Percentiles rank a stretch among this genome's conserved stretches.
Evolutionary conservation across 2,797 vertebrate genomes (phyloP).

Genomic region (Notolepis coatsorum): DNA sequence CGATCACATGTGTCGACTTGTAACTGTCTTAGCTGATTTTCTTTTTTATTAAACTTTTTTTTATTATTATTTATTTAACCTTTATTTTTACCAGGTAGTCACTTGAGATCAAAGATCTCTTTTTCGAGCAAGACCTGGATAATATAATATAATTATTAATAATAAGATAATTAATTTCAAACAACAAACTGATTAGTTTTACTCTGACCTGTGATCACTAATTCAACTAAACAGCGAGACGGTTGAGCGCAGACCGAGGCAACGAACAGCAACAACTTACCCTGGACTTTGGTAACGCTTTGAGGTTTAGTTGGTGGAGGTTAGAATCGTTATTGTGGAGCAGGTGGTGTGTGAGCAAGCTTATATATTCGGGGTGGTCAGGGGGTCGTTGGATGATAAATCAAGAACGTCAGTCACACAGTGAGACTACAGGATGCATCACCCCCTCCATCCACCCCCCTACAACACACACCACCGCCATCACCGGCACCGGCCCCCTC

Average conservation of each 20-base stretch:
- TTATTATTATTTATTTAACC: no score
- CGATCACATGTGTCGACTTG: no score
- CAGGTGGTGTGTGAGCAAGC: constrained; percentile 58
- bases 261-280: constrained; percentile 50
- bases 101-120: no score
- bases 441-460: constrained; percentile 11
- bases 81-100: no score
- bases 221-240: no score
- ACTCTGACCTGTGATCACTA: no score
- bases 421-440: constrained; percentile 47
- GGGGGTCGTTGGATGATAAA: constrained; percentile 66
- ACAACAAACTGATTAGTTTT: no score
- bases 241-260: background rate
- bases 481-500: constrained; percentile 46
- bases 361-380: constrained; percentile 74
- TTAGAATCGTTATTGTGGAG: constrained; percentile 51
- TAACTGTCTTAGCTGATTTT: no score
- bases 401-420: constrained; percentile 70
- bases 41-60: no score
- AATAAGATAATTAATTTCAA: no score
- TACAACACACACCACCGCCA: background rate
- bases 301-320: constrained; percentile 62
- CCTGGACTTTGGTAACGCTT: constrained; percentile 65
- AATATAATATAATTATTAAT: no score
- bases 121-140: no score